Evolutionary conservation across 2,888 invertebrate species (phyloP).

Genomic region (Drosophila siamana): DNA sequence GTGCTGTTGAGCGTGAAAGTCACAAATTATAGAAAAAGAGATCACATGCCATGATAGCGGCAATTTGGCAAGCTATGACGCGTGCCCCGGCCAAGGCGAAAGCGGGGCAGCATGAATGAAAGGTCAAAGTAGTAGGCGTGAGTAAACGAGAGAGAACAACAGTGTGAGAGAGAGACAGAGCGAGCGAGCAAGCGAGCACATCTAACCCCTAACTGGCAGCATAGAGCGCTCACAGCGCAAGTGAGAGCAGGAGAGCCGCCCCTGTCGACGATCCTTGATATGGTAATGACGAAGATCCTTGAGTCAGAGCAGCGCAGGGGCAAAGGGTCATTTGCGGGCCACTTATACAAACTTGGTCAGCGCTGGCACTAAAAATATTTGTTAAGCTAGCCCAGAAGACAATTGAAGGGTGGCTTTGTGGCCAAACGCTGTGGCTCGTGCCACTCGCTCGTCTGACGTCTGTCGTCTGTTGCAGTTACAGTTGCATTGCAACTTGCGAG

Average conservation of each 20-base stretch:
- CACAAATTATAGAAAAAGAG: conserved; percentile 83
- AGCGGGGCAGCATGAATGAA: conserved; percentile 34
- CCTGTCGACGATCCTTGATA: conserved; percentile 72
- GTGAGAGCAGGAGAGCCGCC: conserved; percentile 43
- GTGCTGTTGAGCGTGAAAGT: conserved; percentile 83
- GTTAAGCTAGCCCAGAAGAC: conserved; percentile 33
- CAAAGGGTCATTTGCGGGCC: conserved; percentile 77
- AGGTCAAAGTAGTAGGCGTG: conserved; percentile 71
- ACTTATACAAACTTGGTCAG: conserved; percentile 72
- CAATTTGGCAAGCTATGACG: conserved; percentile 82
- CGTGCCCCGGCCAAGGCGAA: conserved; percentile 46
- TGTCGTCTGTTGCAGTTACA: conserved; percentile 59
- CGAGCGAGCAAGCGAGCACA: conserved; percentile 15
- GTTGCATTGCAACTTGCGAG: conserved; percentile 62
- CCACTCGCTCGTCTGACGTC: conserved; percentile 41
- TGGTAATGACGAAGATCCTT: conserved; percentile 77
- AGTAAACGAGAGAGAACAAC: conserved; percentile 4
- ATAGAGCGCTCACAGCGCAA: background rate
- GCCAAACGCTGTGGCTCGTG: conserved; percentile 43
- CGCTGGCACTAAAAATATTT: conserved; percentile 74
- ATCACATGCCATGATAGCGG: conserved; percentile 84
- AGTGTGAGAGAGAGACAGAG: background rate
- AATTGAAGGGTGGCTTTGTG: conserved; percentile 60
- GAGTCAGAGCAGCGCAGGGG: conserved; percentile 5
- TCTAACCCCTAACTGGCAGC: conserved; percentile 68